These are phyloP conservation scores for Latrodectus geometricus DNA, from an alignment of 1,140 invertebrate species.

Conservation along the genomic window DNA sequence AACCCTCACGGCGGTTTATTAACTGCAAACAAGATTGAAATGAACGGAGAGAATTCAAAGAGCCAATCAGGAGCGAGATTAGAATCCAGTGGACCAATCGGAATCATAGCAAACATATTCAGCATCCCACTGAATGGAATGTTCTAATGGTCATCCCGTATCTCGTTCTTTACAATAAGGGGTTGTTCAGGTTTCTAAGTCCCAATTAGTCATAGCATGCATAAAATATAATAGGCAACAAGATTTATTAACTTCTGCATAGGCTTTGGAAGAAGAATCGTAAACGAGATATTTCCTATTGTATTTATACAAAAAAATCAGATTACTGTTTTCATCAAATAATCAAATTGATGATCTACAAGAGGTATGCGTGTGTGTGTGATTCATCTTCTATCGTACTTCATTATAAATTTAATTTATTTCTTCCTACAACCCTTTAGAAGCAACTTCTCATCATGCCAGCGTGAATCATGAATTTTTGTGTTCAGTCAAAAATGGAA, in stretches of 20 bases:
- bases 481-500: too few species aligned
- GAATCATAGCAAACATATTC: background rate
- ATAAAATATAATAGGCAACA: background rate
- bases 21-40: constrained; percentile 48
- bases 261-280: background rate
- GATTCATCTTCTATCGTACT: background rate
- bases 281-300: background rate
- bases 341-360: background rate
- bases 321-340: background rate
- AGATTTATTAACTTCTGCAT: background rate
- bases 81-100: background rate
- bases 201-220: background rate
- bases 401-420: background rate
- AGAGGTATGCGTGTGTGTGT: background rate
- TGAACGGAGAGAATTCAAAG: constrained; percentile 22
- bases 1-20: constrained; percentile 18
- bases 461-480: too few species aligned
- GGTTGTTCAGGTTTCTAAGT: background rate
- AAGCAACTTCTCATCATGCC: too few species aligned
- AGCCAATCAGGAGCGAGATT: constrained; percentile 26
- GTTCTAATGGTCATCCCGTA: background rate
- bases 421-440: background rate
- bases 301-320: background rate
- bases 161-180: background rate
- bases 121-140: background rate